Evolutionary conservation across 2,797 vertebrate species (phyloP).

Genomic region (Peromyscus nudipes): DNA sequence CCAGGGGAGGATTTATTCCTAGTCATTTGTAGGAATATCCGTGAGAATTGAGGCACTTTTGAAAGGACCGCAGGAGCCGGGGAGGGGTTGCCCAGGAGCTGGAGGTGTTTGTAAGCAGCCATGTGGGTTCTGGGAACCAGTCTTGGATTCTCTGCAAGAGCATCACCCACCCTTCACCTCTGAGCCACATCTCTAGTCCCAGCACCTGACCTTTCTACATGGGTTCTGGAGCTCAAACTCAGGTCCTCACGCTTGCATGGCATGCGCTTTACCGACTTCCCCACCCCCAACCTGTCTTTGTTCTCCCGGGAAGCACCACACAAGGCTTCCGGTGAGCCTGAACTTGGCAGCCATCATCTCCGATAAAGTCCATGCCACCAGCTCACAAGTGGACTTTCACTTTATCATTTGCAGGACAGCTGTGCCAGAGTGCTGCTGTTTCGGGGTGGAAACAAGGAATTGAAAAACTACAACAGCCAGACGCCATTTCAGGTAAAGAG

Average conservation of each 20-base stretch:
- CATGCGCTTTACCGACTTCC: not conserved
- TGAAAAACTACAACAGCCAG: conserved; percentile 98
- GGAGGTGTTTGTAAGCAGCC: not conserved
- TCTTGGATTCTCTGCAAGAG: not conserved
- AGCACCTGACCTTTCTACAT: not conserved
- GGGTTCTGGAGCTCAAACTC: not conserved
- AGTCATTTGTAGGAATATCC: not conserved
- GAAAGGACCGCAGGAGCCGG: not conserved
- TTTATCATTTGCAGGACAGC: conserved; percentile 91
- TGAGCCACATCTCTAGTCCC: not conserved
- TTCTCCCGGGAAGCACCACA: fast-evolving
- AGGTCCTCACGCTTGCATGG: not conserved
- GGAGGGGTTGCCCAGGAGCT: not conserved
- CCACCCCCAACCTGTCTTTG: not conserved
- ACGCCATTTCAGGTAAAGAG: conserved; percentile 96
- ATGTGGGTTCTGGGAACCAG: not conserved
- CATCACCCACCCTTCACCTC: not conserved
- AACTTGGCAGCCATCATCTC: fast-evolving
- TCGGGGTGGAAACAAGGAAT: conserved; percentile 95
- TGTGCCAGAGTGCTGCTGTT: conserved; percentile 96
- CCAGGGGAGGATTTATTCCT: not conserved
- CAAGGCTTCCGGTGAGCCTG: not conserved
- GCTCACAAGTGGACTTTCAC: not conserved
- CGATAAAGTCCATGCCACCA: fast-evolving
- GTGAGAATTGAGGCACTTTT: fast-evolving